Evolutionary conservation across 2,113 vertebrate genomes (phyloP), one percentile per base, ranked within the genome.

Genomic region (Siniperca knerii): DNA sequence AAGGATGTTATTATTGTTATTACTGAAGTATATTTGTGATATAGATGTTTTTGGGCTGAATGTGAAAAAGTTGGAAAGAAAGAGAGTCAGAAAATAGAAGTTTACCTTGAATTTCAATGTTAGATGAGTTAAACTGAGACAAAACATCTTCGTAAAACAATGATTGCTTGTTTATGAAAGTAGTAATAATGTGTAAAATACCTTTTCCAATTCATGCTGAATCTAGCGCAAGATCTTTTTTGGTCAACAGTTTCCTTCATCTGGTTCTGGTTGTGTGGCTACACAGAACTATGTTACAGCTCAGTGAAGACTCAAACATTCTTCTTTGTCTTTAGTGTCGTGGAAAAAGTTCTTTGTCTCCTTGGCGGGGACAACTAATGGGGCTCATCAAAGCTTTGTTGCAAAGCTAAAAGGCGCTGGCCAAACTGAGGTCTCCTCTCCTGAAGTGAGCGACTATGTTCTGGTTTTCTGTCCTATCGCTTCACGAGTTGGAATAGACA

Each of bases 391-490:
- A 1, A 0, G 0, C 0, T 0, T 78, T 1, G 40, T 89, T 2
- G 0, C 0, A 0, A 11, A 20, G 1, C 2, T 88, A 0, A 16
- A 1, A 20, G 0, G 0, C 0, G 0, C 0, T 0, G 81, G 76
- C 0, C 70, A 81, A 0, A n/a, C 0, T 0, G 4, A 85, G 60
- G 76, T 64, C 11, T 0, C 0, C 0, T 4, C 35, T 68, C 0
- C 0, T n/a, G 25, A 2, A 8, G 16, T 35, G 0, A 58, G 73
- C 21, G 74, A 92, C 58, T 91, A 79, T 66, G 1, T 61, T 1
- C 2, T 91, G 79, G n/a, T 90, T 40, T 84, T 92, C 86, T 92
- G 90, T 82, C 84, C 91, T 4, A 2, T 90, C 7, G 5, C 7
- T 0, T 88, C 91, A 8, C 64, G 79, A 35, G 61, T 85, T 8